Percentiles rank a stretch among this genome's conserved stretches.
These are phyloP conservation scores for Ectobius pallidus DNA, from an alignment of 2,888 invertebrate species.

Conservation along the genomic window DNA sequence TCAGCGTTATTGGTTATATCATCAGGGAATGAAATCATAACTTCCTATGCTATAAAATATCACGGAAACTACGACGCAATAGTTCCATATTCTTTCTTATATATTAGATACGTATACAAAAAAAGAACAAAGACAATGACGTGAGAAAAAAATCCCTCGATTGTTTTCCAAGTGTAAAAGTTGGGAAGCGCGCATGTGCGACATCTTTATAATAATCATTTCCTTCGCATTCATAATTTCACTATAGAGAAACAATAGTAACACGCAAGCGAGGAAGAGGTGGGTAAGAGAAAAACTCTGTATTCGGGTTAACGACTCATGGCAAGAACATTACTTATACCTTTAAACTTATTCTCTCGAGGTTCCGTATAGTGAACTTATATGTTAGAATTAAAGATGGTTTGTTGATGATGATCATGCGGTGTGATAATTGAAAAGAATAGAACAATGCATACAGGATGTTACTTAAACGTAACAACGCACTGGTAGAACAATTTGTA, in stretches of 20 bases:
- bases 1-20: not conserved
- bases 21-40: not conserved
- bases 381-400: not conserved
- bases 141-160: slow-evolving; percentile 20
- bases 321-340: not conserved
- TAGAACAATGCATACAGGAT: no score
- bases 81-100: not conserved
- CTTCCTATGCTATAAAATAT: not conserved
- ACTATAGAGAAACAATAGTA: slow-evolving; percentile 20
- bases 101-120: not conserved
- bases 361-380: not conserved
- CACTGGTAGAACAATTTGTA: no score
- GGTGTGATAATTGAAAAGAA: not conserved
- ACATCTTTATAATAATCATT: slow-evolving; percentile 29
- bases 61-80: not conserved
- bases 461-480: no score
- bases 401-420: not conserved
- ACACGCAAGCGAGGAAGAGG: not conserved
- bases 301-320: slow-evolving; percentile 14
- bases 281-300: not conserved
- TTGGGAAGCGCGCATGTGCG: slow-evolving; percentile 13
- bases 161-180: slow-evolving; percentile 2
- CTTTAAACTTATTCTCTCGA: not conserved
- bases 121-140: not conserved
- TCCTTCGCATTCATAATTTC: slow-evolving; percentile 23